Conservation (phyloP, 2,113 vertebrate species). For the Dipodomys merriami region DNA sequence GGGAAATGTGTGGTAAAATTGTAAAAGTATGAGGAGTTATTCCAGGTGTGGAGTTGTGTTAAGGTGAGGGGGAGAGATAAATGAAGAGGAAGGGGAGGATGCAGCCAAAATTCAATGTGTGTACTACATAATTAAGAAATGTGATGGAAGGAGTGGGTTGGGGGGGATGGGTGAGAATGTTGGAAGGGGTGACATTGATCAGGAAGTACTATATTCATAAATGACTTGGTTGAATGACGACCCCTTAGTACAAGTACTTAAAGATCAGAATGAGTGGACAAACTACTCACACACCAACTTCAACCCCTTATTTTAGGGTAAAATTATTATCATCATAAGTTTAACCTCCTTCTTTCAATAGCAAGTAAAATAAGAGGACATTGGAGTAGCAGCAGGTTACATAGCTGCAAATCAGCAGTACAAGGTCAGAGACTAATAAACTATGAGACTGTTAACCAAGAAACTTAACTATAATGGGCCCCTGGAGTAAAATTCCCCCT, state of each 20-base stretch:
- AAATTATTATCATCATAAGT: neutral
- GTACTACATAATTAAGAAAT: no score
- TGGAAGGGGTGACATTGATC: no score
- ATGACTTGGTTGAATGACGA: no score
- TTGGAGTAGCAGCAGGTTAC: constrained; percentile 42
- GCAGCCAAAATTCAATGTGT: no score
- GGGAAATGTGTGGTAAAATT: neutral
- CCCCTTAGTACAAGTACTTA: no score
- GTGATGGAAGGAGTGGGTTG: no score
- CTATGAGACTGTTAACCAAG: constrained; percentile 81
- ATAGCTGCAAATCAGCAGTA: constrained; percentile 43
- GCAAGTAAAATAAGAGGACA: constrained; percentile 69
- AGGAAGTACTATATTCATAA: no score
- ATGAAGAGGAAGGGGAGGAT: no score
- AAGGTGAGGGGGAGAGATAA: no score
- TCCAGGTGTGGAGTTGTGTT: no score
- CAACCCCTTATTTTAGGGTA: neutral
- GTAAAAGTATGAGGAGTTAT: neutral
- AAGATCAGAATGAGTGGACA: neutral
- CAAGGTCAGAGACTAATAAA: constrained; percentile 84
- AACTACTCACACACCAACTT: neutral
- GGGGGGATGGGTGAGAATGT: no score
- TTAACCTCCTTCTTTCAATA: constrained; percentile 29
- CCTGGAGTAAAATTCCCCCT: constrained; percentile 75
- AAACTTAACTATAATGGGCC: constrained; percentile 80